Conservation (phyloP, 2,113 vertebrate genomes). For the Gadus macrocephalus region DNA sequence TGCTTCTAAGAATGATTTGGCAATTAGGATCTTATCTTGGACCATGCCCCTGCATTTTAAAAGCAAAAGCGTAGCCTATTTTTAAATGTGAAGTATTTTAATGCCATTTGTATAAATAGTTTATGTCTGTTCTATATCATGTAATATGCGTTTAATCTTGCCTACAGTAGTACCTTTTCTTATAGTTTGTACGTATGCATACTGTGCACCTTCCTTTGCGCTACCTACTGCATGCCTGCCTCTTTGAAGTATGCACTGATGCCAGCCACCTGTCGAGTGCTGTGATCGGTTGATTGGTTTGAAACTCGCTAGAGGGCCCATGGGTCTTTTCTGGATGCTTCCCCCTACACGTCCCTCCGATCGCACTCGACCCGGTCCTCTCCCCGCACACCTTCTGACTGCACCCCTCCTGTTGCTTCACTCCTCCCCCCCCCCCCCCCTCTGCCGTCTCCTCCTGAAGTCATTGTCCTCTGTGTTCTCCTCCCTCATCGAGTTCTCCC, state of each 20-base stretch:
- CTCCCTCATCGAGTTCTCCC: conserved; percentile 57
- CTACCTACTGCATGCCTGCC: conserved; percentile 52
- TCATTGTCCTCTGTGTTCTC: conserved; percentile 46
- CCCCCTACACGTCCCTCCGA: neutral
- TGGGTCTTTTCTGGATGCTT: conserved; percentile 7
- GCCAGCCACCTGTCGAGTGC: conserved; percentile 6
- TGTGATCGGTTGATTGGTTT: conserved; percentile 22
- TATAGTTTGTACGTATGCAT: neutral
- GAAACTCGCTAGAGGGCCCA: neutral
- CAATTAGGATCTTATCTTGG: neutral
- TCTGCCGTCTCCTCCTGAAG: conserved; percentile 40
- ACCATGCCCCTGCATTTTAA: no score
- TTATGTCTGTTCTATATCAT: no score
- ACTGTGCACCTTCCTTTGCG: conserved; percentile 31
- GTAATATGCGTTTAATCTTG: no score
- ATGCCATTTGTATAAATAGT: neutral
- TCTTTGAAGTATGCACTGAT: conserved; percentile 16
- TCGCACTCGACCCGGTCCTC: neutral
- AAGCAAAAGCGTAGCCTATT: no score
- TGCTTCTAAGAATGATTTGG: conserved; percentile 27
- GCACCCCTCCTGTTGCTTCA: conserved; percentile 5
- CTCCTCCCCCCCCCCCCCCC: conserved; percentile 30
- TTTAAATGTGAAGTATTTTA: conserved; percentile 27
- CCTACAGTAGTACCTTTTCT: neutral
- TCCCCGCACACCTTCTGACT: neutral